Base-by-base conservation (phyloP, 2,888 invertebrate genomes). In the Phortica okadai region DNA sequence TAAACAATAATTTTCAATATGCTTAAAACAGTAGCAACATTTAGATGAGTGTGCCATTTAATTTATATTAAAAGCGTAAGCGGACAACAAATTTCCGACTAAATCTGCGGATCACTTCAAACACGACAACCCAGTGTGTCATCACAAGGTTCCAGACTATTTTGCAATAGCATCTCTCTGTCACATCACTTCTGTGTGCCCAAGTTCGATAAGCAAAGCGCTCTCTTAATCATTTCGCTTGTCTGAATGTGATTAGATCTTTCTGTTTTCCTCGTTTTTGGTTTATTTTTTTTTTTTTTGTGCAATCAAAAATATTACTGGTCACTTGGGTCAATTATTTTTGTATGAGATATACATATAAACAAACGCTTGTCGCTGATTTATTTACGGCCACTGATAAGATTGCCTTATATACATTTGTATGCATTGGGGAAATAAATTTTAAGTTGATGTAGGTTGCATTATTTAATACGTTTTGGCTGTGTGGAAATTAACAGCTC, bases 351-450 rank as follows among this genome's bases (percentile, higher is more conserved):
- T 33, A n/a, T n/a, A n/a, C n/a, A 33, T 2, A 33, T 33, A 33
- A 33, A 33, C 33, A 33, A 33, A 3, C 84, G 86, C 84, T 79
- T 86, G 84, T 85, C 84, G 80, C 8, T 69, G 73, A 33, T 72
- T 72, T 76, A 84, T 85, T 88, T 88, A 85, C 88, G 85, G 81
- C 67, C 80, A 79, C 76, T 84, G 86, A 86, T 88, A 88, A 85
- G 85, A 50, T 83, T 88, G 86, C 82, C 80, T 8, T 80, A 79
- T 83, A 79, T 42, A 44, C 45, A 7, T 41, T 42, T 62, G 62
- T 11, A 58, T 50, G 50, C 33, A 3, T 50, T n/a, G n/a, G 67
- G 67, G 41, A 44, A 41, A 67, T 44, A 44, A 44, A 79, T 80
- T 83, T 79, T 77, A 79, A 81, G 88, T 85, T 85, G 88, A 88